A percentile compares a stretch with the other conserved stretches of the same genome.
Evolutionary conservation across 2,797 vertebrate species (phyloP).

Genomic region (Melanotaenia parkinsoni): DNA sequence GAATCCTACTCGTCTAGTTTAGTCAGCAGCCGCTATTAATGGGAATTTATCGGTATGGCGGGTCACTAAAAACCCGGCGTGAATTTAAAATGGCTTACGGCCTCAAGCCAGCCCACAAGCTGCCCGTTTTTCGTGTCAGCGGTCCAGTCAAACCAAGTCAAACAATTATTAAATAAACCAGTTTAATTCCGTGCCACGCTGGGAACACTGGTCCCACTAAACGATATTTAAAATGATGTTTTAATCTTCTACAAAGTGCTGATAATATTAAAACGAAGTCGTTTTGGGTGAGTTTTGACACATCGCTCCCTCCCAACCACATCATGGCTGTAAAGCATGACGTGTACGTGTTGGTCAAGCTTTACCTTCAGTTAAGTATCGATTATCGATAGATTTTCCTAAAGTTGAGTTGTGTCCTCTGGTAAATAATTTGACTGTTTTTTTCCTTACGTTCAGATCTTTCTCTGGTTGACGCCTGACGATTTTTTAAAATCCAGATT

Average conservation of each 20-base stretch:
- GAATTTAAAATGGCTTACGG: no score
- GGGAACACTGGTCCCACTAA: background rate
- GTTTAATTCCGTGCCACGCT: accelerated
- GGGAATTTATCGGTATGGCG: accelerated
- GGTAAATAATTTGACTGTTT: no score
- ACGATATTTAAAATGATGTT: no score
- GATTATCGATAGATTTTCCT: no score
- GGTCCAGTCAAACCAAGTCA: background rate
- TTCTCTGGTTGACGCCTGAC: no score
- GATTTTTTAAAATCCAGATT: no score
- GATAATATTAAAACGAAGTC: background rate
- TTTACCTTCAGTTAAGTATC: no score
- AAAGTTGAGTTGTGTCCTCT: no score
- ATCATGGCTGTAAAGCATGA: constrained; percentile 33
- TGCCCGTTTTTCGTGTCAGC: background rate
- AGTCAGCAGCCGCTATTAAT: accelerated
- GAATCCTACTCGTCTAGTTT: accelerated
- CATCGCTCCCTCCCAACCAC: background rate
- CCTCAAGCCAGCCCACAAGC: accelerated
- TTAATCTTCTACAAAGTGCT: no score
- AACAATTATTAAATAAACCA: background rate
- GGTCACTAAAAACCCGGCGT: no score
- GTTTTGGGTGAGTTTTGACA: constrained; percentile 16
- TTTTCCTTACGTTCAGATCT: no score
- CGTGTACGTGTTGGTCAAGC: constrained; percentile 21